phyloP scores from a whole-genome alignment of 2,797 vertebrate genomes.

The Spinibarbus caldwelli region DNA sequence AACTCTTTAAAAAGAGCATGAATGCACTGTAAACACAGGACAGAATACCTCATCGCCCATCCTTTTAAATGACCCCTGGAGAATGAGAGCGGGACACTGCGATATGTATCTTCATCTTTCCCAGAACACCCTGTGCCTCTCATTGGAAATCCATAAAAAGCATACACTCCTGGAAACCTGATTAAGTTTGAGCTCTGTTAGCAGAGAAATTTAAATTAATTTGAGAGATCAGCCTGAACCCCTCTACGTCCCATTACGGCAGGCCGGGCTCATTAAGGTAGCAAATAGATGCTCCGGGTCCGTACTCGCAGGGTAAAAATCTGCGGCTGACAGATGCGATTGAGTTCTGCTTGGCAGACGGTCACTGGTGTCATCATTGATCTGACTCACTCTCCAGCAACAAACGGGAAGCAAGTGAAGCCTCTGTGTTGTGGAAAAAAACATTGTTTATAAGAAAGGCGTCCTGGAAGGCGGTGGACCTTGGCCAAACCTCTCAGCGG shows the following conservation, averaged over 20 bases:
- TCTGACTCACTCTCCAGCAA: constrained; percentile 26
- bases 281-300: constrained; percentile 64
- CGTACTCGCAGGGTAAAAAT: not conserved
- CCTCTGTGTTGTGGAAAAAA: constrained; percentile 8
- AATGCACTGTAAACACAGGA: constrained; percentile 12
- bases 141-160: constrained; percentile 76
- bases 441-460: constrained; percentile 10
- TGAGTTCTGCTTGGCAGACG: constrained; percentile 39
- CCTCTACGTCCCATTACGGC: constrained; percentile 68
- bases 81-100: constrained; percentile 46
- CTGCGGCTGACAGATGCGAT: constrained; percentile 31
- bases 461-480: constrained; percentile 8
- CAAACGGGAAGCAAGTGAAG: not conserved
- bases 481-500: constrained; percentile 36
- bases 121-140: constrained; percentile 54
- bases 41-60: constrained; percentile 12
- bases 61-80: constrained; percentile 26
- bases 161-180: constrained; percentile 69
- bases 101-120: constrained; percentile 46
- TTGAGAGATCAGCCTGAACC: constrained; percentile 61
- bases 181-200: constrained; percentile 71
- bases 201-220: constrained; percentile 77
- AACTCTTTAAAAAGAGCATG: not conserved
- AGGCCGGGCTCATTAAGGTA: constrained; percentile 69
- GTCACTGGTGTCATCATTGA: constrained; percentile 49